Evolutionary conservation across 2,888 invertebrate species (phyloP), one percentile per base, ranked within the genome.

Genomic region (Eilema griseolum): DNA sequence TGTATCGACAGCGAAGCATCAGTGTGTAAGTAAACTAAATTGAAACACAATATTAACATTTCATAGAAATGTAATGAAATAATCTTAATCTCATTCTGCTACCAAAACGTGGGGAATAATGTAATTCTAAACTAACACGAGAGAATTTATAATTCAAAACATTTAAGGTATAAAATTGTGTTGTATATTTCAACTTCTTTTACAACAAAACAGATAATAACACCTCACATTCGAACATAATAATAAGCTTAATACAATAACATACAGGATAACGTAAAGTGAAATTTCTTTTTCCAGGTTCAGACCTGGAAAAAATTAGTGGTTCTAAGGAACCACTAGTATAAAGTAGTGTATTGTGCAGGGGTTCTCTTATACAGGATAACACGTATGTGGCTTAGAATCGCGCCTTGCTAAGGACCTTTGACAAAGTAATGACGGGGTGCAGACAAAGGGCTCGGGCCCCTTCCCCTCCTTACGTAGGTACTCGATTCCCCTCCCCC

Each of bases 361-460:
- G 75, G 73, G 75, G 74, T 78, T 74, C 70, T 63, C 72, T 75
- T 70, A 59, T 57, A 73, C 69, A 73, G 83, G 76, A 78, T 76
- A 82, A 78, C 82, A 82, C 83, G 82, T 82, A 81, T 79, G 83
- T 70, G 81, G 75, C 81, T 76, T 72, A 79, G 82, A 82, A 82
- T 78, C 80, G 77, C 81, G 81, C 79, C 75, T 80, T 70, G 70
- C 70, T 73, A 73, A 93, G 93, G 91, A 93, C 92, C 92, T 94
- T 93, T 93, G 93, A 93, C 93, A 92, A 93, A 94, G 94, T 94
- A 94, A 94, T 93, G 93, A 93, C 90, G 90, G 85, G 83, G 88
- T 81, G 86, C 83, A 92, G 92, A 94, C 93, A 93, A 94, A 92
- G 89, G 82, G 73, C 75, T 73, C 73, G 71, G 75, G 77, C 74